phyloP scores from a whole-genome alignment of 2,888 invertebrate species.

The Andrena trimmerana region DNA sequence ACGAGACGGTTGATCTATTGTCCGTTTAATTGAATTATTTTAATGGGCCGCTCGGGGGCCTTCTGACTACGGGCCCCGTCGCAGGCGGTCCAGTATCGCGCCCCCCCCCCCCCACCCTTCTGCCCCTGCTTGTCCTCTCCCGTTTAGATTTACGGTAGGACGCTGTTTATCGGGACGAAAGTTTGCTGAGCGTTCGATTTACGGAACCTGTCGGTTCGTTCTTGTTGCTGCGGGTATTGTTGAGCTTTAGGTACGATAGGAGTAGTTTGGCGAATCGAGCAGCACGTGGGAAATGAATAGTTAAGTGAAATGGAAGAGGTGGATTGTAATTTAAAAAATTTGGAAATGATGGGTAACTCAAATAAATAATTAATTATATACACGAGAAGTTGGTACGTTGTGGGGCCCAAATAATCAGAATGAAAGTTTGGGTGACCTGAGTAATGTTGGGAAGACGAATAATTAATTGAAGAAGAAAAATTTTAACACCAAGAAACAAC shows the following conservation, averaged over 20 bases:
- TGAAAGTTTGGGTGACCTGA: too few relatives aligned
- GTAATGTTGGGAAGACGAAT: too few relatives aligned
- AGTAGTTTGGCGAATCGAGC: not conserved
- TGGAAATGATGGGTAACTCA: too few relatives aligned
- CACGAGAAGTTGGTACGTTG: too few relatives aligned
- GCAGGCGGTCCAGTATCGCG: not conserved
- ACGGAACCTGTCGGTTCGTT: not conserved
- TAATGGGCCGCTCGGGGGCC: conserved; percentile 52
- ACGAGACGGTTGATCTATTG: conserved; percentile 49
- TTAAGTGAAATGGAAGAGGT: too few relatives aligned
- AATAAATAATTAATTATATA: too few relatives aligned
- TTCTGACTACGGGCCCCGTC: conserved; percentile 42
- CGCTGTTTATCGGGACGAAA: conserved; percentile 6
- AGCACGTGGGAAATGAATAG: conserved; percentile 2
- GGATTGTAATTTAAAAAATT: too few relatives aligned
- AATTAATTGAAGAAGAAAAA: too few relatives aligned
- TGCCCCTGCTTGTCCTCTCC: conserved; percentile 15
- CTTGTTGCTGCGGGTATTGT: not conserved
- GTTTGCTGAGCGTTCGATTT: not conserved
- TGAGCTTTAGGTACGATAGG: too few relatives aligned
- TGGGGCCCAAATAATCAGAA: too few relatives aligned
- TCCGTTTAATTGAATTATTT: conserved; percentile 61
- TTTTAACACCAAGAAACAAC: too few relatives aligned
- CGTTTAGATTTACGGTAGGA: conserved; percentile 33
- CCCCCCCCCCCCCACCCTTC: not conserved